phyloP scores from a whole-genome alignment of 2,888 invertebrate genomes.

The Chaitophorus viminalis region DNA sequence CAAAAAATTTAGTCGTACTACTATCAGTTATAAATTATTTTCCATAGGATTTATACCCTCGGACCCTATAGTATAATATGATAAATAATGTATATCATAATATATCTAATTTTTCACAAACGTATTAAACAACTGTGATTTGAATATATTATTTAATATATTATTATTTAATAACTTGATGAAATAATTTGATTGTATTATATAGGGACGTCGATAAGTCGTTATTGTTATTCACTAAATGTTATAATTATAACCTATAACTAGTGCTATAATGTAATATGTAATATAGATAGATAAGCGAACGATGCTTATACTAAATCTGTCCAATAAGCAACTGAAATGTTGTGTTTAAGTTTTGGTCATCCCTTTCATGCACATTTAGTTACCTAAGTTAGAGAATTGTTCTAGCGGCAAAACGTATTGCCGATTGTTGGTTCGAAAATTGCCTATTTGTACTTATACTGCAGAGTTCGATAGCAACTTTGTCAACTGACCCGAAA shows the following conservation, averaged over 20 bases:
- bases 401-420: constrained; percentile 42
- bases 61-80: no score
- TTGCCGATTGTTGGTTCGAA: constrained; percentile 24
- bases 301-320: neutral
- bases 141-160: neutral
- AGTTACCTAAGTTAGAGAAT: constrained; percentile 15
- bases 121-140: neutral
- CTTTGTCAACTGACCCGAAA: constrained; percentile 48
- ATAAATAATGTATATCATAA: neutral
- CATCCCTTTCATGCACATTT: neutral
- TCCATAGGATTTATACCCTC: no score
- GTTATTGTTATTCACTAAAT: no score
- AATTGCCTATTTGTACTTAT: constrained; percentile 40
- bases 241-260: no score
- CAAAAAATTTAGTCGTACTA: no score
- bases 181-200: neutral
- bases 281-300: neutral
- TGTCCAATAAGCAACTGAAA: neutral
- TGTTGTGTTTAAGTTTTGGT: constrained; percentile 35
- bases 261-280: neutral
- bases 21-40: no score
- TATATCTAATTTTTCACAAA: neutral
- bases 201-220: neutral
- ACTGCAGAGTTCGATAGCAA: constrained; percentile 26
- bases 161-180: neutral